A percentile compares a stretch with the other conserved stretches of the same genome.
Conservation (phyloP, 2,888 invertebrate genomes). For the Xestia c-nigrum region DNA sequence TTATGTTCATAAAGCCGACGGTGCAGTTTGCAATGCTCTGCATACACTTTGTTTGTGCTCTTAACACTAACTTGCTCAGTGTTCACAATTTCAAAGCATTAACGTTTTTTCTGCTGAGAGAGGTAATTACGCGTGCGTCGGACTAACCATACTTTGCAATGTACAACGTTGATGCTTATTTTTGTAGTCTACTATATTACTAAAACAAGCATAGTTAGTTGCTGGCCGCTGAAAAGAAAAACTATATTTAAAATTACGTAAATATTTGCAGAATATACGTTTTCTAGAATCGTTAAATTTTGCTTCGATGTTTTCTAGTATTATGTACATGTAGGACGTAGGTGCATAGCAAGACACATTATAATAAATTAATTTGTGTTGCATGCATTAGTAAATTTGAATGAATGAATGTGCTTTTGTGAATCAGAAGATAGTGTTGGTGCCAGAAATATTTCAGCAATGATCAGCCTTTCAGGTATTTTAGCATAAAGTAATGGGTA, state of each 20-base stretch:
- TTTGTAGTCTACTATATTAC: conserved; percentile 51
- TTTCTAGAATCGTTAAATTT: conserved; percentile 48
- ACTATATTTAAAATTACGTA: conserved; percentile 55
- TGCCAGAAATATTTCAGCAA: conserved; percentile 51
- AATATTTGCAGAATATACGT: conserved; percentile 53
- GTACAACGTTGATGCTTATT: conserved; percentile 45
- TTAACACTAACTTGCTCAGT: conserved; percentile 64
- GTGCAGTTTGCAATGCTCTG: conserved; percentile 58
- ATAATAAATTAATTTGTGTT: conserved; percentile 49
- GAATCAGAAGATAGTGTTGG: conserved; percentile 51
- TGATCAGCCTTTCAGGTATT: conserved; percentile 34
- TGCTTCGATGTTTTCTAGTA: conserved; percentile 43
- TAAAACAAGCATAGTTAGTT: conserved; percentile 43
- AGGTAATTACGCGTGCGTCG: conserved; percentile 64
- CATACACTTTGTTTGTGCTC: conserved; percentile 60
- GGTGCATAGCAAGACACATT: conserved; percentile 32
- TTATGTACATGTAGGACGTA: conserved; percentile 9
- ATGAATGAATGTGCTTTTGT: conserved; percentile 54
- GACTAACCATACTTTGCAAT: conserved; percentile 54
- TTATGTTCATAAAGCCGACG: conserved; percentile 61
- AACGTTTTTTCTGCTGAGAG: conserved; percentile 52
- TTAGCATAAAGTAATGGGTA: conserved; percentile 58
- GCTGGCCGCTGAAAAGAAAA: conserved; percentile 39
- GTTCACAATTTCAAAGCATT: conserved; percentile 66
- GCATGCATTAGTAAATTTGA: conserved; percentile 45